Percentiles rank a stretch among this genome's conserved stretches.
phyloP scores from a whole-genome alignment of 2,888 invertebrate species.

The Zaprionus lineosus region DNA sequence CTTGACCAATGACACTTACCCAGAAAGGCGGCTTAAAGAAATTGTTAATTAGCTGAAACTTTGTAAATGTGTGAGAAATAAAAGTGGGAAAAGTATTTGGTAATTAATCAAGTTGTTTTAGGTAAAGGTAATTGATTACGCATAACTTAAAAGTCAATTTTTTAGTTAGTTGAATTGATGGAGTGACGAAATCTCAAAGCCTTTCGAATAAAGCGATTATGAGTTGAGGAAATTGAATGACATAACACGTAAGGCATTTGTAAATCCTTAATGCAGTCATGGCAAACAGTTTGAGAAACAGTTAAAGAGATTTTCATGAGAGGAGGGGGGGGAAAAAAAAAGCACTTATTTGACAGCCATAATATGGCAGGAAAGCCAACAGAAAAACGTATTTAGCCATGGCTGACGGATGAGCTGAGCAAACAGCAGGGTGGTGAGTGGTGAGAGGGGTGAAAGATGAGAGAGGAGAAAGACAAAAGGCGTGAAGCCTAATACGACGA shows the following conservation, averaged over 20 bases:
- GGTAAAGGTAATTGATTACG: too few relatives aligned
- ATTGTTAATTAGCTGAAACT: too few relatives aligned
- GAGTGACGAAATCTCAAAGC: background rate
- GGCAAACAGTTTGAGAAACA: background rate
- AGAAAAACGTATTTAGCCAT: slow-evolving; percentile 26
- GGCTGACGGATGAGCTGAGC: slow-evolving; percentile 27
- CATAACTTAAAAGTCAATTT: too few relatives aligned
- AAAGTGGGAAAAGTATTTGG: too few relatives aligned
- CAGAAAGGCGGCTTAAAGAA: background rate
- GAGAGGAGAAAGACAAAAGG: slow-evolving; percentile 60
- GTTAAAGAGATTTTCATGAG: background rate
- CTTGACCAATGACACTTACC: background rate
- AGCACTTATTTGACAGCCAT: slow-evolving; percentile 19
- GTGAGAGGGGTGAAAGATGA: slow-evolving; percentile 9
- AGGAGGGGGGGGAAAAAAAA: background rate
- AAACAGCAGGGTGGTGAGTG: slow-evolving; percentile 29
- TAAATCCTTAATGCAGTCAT: slow-evolving; percentile 11
- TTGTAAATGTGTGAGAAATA: too few relatives aligned
- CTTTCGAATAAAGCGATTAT: background rate
- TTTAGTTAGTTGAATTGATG: too few relatives aligned
- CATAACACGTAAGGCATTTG: background rate
- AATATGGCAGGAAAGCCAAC: slow-evolving; percentile 17
- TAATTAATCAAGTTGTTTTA: too few relatives aligned
- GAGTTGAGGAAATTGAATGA: background rate
- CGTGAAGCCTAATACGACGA: slow-evolving; percentile 67